Conservation (phyloP, 2,888 invertebrate species). For the Trichopria drosophilae region DNA sequence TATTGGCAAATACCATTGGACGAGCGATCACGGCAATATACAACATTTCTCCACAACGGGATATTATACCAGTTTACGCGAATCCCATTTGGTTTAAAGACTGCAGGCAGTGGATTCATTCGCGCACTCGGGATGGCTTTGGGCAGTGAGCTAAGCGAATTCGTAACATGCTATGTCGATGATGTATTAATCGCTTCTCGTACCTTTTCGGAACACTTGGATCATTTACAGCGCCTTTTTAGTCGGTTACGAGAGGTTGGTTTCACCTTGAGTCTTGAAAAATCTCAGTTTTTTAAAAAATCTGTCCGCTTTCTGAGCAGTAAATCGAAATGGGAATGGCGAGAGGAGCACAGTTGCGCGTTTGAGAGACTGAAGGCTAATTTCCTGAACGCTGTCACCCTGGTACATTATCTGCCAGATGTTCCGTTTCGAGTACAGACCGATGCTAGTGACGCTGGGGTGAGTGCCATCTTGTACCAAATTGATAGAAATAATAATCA, state of each 20-base stretch:
- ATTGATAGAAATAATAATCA: no score
- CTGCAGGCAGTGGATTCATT: neutral
- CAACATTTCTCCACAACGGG: constrained; percentile 7
- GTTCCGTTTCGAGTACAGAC: no score
- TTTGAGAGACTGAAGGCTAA: no score
- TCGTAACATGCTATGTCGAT: constrained; percentile 41
- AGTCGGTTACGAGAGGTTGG: constrained; percentile 26
- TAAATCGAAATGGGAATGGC: no score
- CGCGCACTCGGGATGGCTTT: constrained; percentile 26
- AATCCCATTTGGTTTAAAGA: constrained; percentile 9
- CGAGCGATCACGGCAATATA: constrained; percentile 4
- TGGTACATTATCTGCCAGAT: no score
- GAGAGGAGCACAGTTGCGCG: no score
- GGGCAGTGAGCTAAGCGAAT: constrained; percentile 37
- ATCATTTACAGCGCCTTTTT: constrained; percentile 32
- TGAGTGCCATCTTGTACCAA: no score
- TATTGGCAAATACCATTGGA: constrained; percentile 6
- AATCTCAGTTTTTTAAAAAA: constrained; percentile 32
- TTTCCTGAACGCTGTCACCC: no score
- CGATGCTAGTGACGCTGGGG: no score
- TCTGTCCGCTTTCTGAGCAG: neutral
- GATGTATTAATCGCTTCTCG: constrained; percentile 40
- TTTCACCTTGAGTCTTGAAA: constrained; percentile 38
- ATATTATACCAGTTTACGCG: neutral
- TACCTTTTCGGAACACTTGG: constrained; percentile 32